Percentiles rank a stretch among this genome's conserved stretches.
phyloP scores from a whole-genome alignment of 2,888 invertebrate species.

The Tupiocoris notatus region DNA sequence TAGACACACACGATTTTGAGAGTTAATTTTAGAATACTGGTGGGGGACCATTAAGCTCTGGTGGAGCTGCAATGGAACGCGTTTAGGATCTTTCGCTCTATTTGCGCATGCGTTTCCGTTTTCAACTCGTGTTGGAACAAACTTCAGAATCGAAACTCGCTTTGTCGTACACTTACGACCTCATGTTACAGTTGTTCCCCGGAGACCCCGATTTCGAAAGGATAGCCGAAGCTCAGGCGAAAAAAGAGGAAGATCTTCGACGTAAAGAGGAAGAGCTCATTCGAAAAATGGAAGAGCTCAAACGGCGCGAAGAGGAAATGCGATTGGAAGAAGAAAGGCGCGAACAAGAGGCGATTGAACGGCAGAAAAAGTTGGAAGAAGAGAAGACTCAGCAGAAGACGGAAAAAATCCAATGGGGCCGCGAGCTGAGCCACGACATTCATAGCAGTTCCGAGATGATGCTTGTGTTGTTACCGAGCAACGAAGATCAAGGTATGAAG shows the following conservation, averaged over 20 bases:
- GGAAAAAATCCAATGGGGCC: slow-evolving; percentile 30
- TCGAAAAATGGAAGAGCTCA: slow-evolving; percentile 25
- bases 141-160: background rate
- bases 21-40: no score
- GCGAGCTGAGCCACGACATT: slow-evolving; percentile 45
- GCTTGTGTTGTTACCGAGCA: slow-evolving; percentile 62
- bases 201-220: background rate
- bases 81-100: no score
- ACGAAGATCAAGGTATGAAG: slow-evolving; percentile 31
- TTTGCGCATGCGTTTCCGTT: no score
- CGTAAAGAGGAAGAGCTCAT: slow-evolving; percentile 10
- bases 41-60: no score
- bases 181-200: background rate
- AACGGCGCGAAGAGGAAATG: slow-evolving; percentile 28
- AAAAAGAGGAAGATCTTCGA: slow-evolving; percentile 10
- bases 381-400: background rate
- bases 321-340: slow-evolving; percentile 26
- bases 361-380: background rate
- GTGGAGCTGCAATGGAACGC: no score
- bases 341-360: background rate
- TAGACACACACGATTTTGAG: no score
- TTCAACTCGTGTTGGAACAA: no score
- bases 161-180: background rate
- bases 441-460: slow-evolving; percentile 75
- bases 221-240: background rate